Base-by-base conservation (phyloP, 2,888 invertebrate genomes). In the Hyposoter didymator region DNA sequence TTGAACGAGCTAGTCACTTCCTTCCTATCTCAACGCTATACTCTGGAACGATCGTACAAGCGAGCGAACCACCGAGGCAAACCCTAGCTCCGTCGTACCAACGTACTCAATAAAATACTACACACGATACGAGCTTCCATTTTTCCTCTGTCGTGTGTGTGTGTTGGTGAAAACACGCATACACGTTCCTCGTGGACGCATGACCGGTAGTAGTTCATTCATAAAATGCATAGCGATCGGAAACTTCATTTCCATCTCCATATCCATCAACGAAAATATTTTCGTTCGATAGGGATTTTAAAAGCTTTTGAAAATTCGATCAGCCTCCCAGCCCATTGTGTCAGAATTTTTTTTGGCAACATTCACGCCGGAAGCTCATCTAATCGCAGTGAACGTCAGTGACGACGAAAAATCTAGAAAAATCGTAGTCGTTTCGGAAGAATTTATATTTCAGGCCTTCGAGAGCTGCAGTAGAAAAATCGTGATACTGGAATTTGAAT, bases 121-220 rank as follows among this genome's bases (percentile, higher is more conserved):
- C 59, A 59, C 59, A 59, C 28, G 59, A 59, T 22, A 55, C 22
- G 19, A 19, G 28, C 59, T 59, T 59, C 59, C 59, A 59, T 59
- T 59, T 59, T 59, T 4, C 28, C 28, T 59, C 28, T 76, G 59
- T 59, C 35, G 55, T 74, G 28, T 78, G 39, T 62, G 75, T 45
- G 59, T 55, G 28, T 70, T 47, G 47, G 62, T 52, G 64, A 55
- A 73, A 55, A 76, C 14, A 52, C 82, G 32, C 19, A 59, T 64
- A 45, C 79, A 78, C 78, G 52, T 32, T 64, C 47, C 86, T 70
- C 45, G 73, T 52, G 59, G 59, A 73, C 66, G 59, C 45, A 59
- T 75, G 69, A 81, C 84, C 85, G 87, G 87, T 84, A 87, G 90
- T 91, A 89, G 90, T 90, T 92, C 92, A 93, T 93, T 93, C 92